Evolutionary conservation across 1,140 invertebrate genomes (phyloP).

Genomic region (Heliconius himera): DNA sequence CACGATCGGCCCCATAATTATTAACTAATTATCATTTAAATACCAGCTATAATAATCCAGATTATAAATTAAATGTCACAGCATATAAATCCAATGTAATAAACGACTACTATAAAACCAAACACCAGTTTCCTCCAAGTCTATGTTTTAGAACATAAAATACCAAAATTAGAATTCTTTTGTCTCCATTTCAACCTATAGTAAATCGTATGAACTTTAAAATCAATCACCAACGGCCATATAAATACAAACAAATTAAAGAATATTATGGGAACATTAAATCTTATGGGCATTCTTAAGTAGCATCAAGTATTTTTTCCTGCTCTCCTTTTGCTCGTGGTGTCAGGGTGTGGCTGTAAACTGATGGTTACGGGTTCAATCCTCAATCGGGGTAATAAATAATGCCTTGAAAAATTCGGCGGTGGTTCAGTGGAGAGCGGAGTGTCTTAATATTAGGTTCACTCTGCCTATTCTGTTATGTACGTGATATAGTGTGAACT

Average conservation of each 20-base stretch:
- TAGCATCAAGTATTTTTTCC: background rate
- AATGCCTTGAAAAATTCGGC: no score
- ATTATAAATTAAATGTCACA: slow-evolving; percentile 3
- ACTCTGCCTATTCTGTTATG: no score
- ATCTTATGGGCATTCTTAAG: slow-evolving; percentile 27
- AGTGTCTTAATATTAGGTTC: no score
- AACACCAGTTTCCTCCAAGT: background rate
- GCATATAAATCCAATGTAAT: slow-evolving; percentile 20
- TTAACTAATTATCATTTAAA: slow-evolving; percentile 4
- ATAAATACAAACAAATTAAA: slow-evolving; percentile 51
- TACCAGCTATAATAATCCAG: background rate
- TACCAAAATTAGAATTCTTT: slow-evolving; percentile 40
- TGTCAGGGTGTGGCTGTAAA: no score
- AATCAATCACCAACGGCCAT: slow-evolving; percentile 54
- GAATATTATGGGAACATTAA: slow-evolving; percentile 49
- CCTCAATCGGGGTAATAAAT: no score
- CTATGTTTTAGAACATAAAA: slow-evolving; percentile 15
- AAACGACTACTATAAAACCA: slow-evolving; percentile 17
- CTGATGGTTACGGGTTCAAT: no score
- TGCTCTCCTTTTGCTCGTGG: background rate
- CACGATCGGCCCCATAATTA: background rate
- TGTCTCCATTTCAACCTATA: slow-evolving; percentile 36
- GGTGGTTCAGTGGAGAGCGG: no score
- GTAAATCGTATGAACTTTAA: slow-evolving; percentile 53
- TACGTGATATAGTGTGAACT: no score